Evolutionary conservation across 64 coral and sea anemone species (phyloP).

Genomic region (Montipora efflorescens): DNA sequence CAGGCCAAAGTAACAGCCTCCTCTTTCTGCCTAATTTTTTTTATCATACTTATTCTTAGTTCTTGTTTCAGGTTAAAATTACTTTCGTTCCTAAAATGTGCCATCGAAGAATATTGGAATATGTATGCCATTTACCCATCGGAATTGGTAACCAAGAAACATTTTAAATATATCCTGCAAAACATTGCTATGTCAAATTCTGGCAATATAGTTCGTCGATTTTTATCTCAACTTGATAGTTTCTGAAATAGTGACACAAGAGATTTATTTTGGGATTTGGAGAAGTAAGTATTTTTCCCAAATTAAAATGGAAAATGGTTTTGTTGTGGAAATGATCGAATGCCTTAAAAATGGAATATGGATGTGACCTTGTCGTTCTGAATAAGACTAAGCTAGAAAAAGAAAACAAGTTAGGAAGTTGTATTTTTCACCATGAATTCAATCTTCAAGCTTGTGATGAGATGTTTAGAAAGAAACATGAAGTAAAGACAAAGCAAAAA

Average conservation of each 20-base stretch:
- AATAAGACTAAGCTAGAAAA: too few species aligned
- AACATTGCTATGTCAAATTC: neutral
- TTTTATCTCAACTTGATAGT: neutral
- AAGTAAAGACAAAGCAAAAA: too few species aligned
- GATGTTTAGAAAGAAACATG: too few species aligned
- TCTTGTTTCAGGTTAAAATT: neutral
- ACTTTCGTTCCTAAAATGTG: neutral
- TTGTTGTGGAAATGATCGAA: neutral
- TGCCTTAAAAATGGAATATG: neutral
- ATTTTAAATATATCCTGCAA: neutral
- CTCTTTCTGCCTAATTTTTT: too few species aligned
- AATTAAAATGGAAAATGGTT: neutral
- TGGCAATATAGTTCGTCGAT: neutral
- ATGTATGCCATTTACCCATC: neutral
- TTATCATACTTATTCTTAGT: too few species aligned
- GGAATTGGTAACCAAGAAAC: neutral
- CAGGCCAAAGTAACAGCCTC: too few species aligned
- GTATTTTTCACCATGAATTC: too few species aligned
- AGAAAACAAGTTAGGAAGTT: too few species aligned
- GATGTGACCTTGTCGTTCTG: too few species aligned
- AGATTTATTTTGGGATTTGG: neutral
- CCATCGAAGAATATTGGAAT: neutral
- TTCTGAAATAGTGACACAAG: neutral
- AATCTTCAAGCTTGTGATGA: too few species aligned
- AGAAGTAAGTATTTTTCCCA: neutral